Evolutionary conservation across 2,797 vertebrate species (phyloP).

Genomic region (Acanthis flammea): DNA sequence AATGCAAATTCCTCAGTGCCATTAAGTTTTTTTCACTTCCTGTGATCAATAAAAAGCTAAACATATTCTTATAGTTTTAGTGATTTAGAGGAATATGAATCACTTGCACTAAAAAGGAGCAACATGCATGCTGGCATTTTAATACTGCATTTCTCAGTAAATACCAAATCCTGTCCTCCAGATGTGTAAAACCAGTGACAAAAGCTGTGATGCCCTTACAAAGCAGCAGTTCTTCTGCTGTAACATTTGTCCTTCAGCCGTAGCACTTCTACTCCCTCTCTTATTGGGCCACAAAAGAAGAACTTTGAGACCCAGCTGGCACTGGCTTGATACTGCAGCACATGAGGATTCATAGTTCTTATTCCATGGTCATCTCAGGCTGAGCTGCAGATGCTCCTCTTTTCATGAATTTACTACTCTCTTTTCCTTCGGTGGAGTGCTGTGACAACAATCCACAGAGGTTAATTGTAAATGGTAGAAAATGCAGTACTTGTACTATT

Average conservation of each 20-base stretch:
- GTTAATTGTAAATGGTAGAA: neutral
- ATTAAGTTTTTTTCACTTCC: neutral
- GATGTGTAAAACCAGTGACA: neutral
- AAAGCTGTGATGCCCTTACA: neutral
- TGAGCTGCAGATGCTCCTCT: neutral
- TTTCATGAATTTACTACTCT: neutral
- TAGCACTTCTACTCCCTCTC: neutral
- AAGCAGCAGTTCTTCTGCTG: neutral
- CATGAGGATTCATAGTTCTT: neutral
- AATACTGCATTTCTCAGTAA: neutral
- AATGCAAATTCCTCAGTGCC: neutral
- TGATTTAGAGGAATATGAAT: neutral
- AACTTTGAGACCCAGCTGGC: neutral
- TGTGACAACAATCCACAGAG: neutral
- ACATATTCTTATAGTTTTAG: neutral
- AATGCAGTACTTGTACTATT: neutral
- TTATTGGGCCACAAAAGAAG: neutral
- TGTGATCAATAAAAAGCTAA: neutral
- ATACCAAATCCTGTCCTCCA: neutral
- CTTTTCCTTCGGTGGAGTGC: neutral
- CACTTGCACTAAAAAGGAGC: neutral
- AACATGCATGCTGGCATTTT: neutral
- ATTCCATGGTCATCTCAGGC: neutral
- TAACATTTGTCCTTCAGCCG: rapidly evolving
- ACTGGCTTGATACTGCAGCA: neutral